Evolutionary conservation across 2,888 invertebrate species (phyloP).

Genomic region (Andrena chrysosceles): DNA sequence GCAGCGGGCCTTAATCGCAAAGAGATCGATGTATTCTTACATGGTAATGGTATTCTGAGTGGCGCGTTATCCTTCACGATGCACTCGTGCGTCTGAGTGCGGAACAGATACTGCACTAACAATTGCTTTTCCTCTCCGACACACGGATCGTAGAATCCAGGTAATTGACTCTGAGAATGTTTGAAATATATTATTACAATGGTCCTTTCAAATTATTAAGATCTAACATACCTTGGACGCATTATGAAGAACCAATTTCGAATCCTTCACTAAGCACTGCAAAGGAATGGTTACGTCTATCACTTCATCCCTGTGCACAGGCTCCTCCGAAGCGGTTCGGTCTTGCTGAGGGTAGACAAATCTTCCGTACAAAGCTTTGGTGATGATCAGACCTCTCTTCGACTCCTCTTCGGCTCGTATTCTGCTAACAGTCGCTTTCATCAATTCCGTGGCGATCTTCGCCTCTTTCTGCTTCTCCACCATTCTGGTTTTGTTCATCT

Average conservation of each 20-base stretch:
- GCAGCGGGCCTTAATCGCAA: not conserved
- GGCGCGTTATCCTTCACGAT: constrained; percentile 92
- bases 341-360: constrained; percentile 84
- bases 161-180: constrained; percentile 92
- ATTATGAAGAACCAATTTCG: constrained; percentile 93
- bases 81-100: constrained; percentile 92
- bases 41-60: constrained; percentile 91
- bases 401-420: constrained; percentile 93
- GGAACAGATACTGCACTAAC: constrained; percentile 94
- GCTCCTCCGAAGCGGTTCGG: constrained; percentile 71
- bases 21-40: constrained; percentile 85
- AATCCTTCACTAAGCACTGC: constrained; percentile 97
- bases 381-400: constrained; percentile 93
- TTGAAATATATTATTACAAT: not conserved
- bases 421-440: constrained; percentile 95
- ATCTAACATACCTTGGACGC: constrained; percentile 91
- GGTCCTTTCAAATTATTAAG: not conserved
- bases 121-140: constrained; percentile 96
- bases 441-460: constrained; percentile 93
- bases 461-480: constrained; percentile 94
- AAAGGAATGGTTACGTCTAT: constrained; percentile 98
- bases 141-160: constrained; percentile 98
- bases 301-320: constrained; percentile 86
- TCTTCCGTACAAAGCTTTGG: constrained; percentile 93
- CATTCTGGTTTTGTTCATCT: constrained; percentile 92